These are phyloP conservation scores for Antigone vipio DNA, from an alignment of 2,113 vertebrate genomes.

Conservation along the genomic window DNA sequence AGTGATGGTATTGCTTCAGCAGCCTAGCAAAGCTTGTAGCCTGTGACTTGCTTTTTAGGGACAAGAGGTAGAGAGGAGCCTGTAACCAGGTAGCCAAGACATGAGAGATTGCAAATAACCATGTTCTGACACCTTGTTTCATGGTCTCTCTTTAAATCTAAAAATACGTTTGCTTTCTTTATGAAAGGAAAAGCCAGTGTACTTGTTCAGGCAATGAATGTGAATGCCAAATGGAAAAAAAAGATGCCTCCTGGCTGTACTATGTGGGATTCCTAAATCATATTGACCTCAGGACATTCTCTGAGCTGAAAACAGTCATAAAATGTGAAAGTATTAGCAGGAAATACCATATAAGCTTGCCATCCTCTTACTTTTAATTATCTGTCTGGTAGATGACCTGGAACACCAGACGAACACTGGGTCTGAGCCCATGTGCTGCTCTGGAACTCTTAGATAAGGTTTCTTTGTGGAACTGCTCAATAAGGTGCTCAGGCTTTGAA, in stretches of 20 bases:
- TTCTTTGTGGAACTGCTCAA: background rate
- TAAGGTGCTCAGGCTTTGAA: background rate
- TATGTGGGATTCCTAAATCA: background rate
- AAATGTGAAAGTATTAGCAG: background rate
- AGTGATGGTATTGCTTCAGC: background rate
- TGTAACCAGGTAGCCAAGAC: background rate
- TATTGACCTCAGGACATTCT: background rate
- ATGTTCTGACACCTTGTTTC: background rate
- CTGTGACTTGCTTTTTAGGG: background rate
- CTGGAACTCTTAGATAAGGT: background rate
- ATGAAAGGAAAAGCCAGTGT: background rate
- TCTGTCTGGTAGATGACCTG: background rate
- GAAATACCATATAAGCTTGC: background rate
- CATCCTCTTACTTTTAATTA: background rate
- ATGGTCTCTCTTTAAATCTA: background rate
- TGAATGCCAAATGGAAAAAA: background rate
- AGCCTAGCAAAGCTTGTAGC: background rate
- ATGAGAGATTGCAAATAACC: background rate
- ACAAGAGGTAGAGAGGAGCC: background rate
- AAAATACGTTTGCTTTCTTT: background rate
- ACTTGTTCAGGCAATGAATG: background rate
- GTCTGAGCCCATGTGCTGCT: background rate
- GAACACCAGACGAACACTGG: background rate
- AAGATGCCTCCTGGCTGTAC: background rate
- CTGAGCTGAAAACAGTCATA: background rate